Percentiles rank a stretch among this genome's conserved stretches.
Conservation (phyloP, 2,113 vertebrate species). For the Enhydra lutris region DNA sequence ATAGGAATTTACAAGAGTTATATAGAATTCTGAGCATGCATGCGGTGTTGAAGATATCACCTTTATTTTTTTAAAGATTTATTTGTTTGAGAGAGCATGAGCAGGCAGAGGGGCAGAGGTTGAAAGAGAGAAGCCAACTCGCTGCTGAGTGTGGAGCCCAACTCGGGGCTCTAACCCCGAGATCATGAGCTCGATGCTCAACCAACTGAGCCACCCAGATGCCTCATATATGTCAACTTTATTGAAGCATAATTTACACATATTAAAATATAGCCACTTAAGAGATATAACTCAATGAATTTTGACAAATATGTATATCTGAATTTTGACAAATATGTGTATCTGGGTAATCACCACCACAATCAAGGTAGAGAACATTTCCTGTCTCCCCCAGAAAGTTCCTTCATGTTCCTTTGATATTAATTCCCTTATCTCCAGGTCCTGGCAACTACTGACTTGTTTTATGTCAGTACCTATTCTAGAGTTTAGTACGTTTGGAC, state of each 20-base stretch:
- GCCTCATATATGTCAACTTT: neutral
- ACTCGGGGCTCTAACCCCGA: too few relatives aligned
- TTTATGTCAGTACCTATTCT: neutral
- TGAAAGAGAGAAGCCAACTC: too few relatives aligned
- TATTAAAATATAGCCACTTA: neutral
- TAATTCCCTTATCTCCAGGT: neutral
- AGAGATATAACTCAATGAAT: neutral
- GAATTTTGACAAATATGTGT: neutral
- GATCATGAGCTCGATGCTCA: too few relatives aligned
- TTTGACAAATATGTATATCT: neutral
- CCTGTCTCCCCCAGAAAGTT: neutral
- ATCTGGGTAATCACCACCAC: neutral
- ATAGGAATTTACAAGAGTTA: neutral
- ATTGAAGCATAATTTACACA: neutral
- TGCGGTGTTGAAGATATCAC: neutral
- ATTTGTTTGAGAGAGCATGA: too few relatives aligned
- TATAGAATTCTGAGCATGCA: neutral
- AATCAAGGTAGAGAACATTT: neutral
- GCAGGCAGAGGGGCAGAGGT: too few relatives aligned
- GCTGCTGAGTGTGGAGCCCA: too few relatives aligned
- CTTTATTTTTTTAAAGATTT: too few relatives aligned
- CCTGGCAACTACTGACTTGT: neutral
- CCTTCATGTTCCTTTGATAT: neutral
- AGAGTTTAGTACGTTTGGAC: neutral
- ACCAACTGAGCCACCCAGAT: too few relatives aligned